phyloP scores from a whole-genome alignment of 2,113 vertebrate genomes.

The Chinchilla lanigera region DNA sequence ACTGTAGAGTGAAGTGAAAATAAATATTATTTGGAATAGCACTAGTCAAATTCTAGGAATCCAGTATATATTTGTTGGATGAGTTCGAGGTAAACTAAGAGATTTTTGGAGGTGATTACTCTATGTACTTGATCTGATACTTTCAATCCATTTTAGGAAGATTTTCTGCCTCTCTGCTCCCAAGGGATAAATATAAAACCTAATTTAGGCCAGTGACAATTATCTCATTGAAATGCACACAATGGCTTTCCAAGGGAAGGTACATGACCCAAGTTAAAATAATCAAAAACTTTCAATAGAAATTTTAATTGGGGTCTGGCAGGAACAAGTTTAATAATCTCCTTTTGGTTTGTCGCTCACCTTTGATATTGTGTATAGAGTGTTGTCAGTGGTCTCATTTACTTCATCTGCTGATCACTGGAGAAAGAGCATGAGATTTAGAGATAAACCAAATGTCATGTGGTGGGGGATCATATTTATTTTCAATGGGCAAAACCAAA shows the following conservation, averaged over 20 bases:
- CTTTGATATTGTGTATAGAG: not conserved
- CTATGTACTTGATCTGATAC: not conserved
- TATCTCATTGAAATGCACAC: not conserved
- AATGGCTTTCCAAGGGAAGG: not conserved
- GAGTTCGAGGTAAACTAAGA: not conserved
- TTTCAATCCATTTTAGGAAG: not conserved
- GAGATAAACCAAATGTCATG: not conserved
- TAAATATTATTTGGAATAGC: not conserved
- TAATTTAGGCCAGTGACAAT: not conserved
- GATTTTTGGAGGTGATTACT: not conserved
- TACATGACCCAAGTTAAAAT: not conserved
- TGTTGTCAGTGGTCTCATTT: rapidly evolving
- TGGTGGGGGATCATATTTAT: not conserved
- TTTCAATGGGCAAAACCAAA: not conserved
- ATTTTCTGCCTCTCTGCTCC: not conserved
- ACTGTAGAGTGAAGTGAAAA: not conserved
- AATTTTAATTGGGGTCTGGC: not conserved
- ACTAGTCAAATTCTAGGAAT: not conserved
- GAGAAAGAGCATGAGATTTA: not conserved
- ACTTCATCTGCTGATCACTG: not conserved
- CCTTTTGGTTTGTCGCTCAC: not conserved
- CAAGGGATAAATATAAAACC: not conserved
- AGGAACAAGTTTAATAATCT: not conserved
- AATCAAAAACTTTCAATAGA: not conserved
- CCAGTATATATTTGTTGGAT: constrained; percentile 24